Base-by-base conservation (phyloP, 2,797 vertebrate species). In the Petrocephalus sullivani region DNA sequence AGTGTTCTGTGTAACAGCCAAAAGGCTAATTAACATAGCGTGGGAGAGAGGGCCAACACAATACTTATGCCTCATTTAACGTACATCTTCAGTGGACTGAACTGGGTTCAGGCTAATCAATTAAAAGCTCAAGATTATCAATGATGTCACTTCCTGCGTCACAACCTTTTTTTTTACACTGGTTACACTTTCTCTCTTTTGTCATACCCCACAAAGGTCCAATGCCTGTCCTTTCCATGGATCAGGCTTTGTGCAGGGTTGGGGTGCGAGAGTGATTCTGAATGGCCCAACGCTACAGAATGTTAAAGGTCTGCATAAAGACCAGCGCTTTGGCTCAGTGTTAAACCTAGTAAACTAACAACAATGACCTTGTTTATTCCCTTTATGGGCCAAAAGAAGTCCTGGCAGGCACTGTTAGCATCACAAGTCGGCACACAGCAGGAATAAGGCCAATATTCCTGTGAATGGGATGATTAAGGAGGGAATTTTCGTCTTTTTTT, bases 11-110 rank as follows among this genome's bases (percentile, higher is more conserved):
- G 78, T 90, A 16, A 92, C 90, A 93, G 92, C 89, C 91, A 90
- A 93, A 93, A 92, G 93, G 90, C 93, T 95, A 95, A 95, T 96
- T 95, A 95, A 94, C 92, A 93, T 92, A 91, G 91, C 91, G 94
- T 93, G 92, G 93, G 92, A 91, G 89, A 83, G 90, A 90, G 89
- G 94, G 46, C 89, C 92, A 93, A 89, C 88, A 90, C 90, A 94
- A 88, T 58, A 89, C 90, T 90, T 90, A 91, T 89, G 61, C 92
- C 82, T 75, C 53, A 82, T 88, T 46, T 58, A 71, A 21, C 10
- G 21, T 53, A 71, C 33, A 78, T 85, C 33, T 19, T 57, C 85
- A 16, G 19, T 37, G 12, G 85, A 53, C 54, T 23, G 81, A 60
- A 19, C 53, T 10, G 78, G 78, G 46, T 60, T 61, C 21, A 75